Evolutionary conservation across 2,888 invertebrate genomes (phyloP).

Genomic region (Drosophila niveifrons): DNA sequence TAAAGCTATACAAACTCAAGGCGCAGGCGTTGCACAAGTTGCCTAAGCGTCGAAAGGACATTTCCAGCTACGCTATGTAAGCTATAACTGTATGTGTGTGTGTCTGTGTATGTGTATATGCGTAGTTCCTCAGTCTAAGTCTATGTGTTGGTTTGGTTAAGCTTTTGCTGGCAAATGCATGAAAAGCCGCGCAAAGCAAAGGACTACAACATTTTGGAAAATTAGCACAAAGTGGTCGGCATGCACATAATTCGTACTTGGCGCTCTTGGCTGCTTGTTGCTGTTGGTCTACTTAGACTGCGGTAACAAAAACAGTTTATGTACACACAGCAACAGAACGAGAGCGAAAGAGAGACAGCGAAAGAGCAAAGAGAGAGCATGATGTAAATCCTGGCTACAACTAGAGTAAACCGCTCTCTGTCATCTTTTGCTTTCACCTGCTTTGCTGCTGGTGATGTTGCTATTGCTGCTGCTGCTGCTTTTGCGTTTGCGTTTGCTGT

Average conservation of each 20-base stretch:
- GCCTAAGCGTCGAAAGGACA: conserved; percentile 58
- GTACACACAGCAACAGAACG: conserved; percentile 16
- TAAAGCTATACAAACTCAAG: conserved; percentile 79
- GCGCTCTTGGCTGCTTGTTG: conserved; percentile 26
- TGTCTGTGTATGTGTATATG: conserved; percentile 16
- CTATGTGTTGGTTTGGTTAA: conserved; percentile 29
- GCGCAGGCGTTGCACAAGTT: conserved; percentile 65
- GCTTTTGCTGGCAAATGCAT: conserved; percentile 43
- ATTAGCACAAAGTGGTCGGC: conserved; percentile 70
- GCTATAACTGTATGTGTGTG: background rate
- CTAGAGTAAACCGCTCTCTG: conserved; percentile 45
- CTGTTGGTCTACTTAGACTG: conserved; percentile 54
- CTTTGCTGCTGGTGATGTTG: conserved; percentile 27
- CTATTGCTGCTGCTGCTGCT: conserved; percentile 8
- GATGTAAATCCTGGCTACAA: conserved; percentile 27
- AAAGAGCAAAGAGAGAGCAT: background rate
- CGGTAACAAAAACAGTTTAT: conserved; percentile 27
- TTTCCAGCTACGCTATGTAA: conserved; percentile 37
- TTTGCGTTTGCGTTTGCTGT: conserved; percentile 18
- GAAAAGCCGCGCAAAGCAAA: conserved; percentile 61
- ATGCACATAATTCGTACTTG: conserved; percentile 64
- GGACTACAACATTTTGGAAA: conserved; percentile 70
- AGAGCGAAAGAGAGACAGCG: background rate
- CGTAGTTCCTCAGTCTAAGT: background rate
- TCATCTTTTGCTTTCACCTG: conserved; percentile 70